Conservation (phyloP, 2,888 invertebrate species). For the Glyphotaelius pellucidus region DNA sequence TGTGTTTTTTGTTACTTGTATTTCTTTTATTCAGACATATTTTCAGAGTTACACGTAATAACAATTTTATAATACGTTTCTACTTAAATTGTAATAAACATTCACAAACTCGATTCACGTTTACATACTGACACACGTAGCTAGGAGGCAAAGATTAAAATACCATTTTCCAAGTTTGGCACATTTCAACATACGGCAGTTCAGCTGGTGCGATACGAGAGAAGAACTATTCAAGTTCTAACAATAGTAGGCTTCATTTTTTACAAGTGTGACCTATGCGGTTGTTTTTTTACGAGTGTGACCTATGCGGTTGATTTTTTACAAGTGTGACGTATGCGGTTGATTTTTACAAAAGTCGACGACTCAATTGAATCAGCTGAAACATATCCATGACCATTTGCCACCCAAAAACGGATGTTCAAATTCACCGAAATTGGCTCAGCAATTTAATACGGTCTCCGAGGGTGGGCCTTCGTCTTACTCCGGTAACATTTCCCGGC, state of each 20-base stretch:
- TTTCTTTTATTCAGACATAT: too few relatives aligned
- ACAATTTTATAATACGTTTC: too few relatives aligned
- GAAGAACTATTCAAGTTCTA: neutral
- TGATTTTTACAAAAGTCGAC: neutral
- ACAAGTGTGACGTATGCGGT: neutral
- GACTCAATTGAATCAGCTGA: neutral
- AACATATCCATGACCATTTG: constrained; percentile 21
- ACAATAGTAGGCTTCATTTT: neutral
- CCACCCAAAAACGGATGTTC: constrained; percentile 24
- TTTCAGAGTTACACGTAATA: too few relatives aligned
- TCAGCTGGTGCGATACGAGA: neutral
- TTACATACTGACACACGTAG: too few relatives aligned
- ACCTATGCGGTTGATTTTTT: neutral
- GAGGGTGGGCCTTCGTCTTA: constrained; percentile 36
- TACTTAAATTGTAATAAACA: too few relatives aligned
- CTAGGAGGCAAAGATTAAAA: too few relatives aligned
- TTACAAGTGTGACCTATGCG: neutral
- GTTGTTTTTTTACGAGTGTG: neutral
- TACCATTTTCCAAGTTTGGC: too few relatives aligned
- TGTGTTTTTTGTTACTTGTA: too few relatives aligned
- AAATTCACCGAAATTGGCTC: constrained; percentile 22
- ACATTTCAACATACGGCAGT: neutral
- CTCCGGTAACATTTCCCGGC: constrained; percentile 56
- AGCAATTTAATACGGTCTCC: constrained; percentile 40
- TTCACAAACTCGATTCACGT: too few relatives aligned